Base-by-base conservation (phyloP, 2,113 vertebrate genomes). In the Mesembrinibis cayennensis region DNA sequence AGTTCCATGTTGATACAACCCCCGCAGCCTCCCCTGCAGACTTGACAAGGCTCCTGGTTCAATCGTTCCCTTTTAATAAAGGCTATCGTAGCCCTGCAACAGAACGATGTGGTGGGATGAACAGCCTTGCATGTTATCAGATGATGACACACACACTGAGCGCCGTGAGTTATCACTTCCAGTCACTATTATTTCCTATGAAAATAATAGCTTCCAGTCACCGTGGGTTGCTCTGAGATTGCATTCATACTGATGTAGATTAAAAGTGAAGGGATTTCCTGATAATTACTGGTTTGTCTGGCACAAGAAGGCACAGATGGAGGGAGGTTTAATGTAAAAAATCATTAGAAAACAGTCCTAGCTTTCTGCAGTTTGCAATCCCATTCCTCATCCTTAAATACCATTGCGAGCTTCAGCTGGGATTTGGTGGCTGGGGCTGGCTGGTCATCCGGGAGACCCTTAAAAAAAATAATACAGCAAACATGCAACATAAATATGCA, bases 121-220 rank as follows among this genome's bases (percentile, higher is more conserved):
- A 83, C 93, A 91, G 56, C 82, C 90, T 85, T 42, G 71, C 32
- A 11, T 49, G 62, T 96, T 97, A 93, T 98, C 97, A 97, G 97
- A 97, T 81, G 66, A 58, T 95, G 95, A 93, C 95, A 95, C 96
- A 96, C 95, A 95, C 84, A 55, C 96, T 44, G 90, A 91, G 72
- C 94, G 70, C 95, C 34, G 58, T 96, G 96, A 97, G 93, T 90
- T 96, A 97, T 97, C 97, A 63, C 96, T 97, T 97, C 96, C 96
- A 94, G 97, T 97, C 97, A 97, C 85, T 87, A 94, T 97, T 94
- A 47, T 96, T 98, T 98, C 96, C 96, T 97, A 96, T 95, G 96
- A 91, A 96, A 97, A 96, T 89, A 91, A 92, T 91, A 93, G 94
- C 97, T 98, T 98, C 98, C 97, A 96, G 96, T 97, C 93, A 97